These are phyloP conservation scores for Andrena bicolor DNA, from an alignment of 2,888 invertebrate species.

Conservation along the genomic window DNA sequence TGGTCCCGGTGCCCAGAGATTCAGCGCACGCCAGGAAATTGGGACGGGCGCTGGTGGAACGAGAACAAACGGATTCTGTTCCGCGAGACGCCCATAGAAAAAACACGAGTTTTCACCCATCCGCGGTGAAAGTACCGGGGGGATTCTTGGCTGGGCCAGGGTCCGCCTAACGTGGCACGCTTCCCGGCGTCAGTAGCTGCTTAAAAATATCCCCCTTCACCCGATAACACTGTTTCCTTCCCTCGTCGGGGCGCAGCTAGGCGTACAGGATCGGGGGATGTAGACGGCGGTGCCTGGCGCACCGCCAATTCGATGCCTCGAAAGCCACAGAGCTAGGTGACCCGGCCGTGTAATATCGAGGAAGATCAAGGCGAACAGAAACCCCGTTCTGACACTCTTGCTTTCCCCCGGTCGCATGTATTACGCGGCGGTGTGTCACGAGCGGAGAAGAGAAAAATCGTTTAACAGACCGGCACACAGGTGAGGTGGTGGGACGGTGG, in stretches of 20 bases:
- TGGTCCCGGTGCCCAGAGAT: conserved; percentile 45
- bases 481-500: neutral
- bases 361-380: conserved; percentile 65
- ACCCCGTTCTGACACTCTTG: conserved; percentile 49
- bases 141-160: neutral
- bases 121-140: conserved; percentile 33
- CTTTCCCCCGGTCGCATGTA: conserved; percentile 58
- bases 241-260: conserved; percentile 17
- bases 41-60: conserved; percentile 38
- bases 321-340: conserved; percentile 59
- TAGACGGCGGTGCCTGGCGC: conserved; percentile 45
- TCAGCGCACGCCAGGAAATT: conserved; percentile 61
- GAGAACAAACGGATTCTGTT: conserved; percentile 48
- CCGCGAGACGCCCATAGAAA: neutral
- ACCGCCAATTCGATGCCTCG: conserved; percentile 49
- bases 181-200: neutral
- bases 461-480: conserved; percentile 52
- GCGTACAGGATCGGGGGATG: conserved; percentile 47
- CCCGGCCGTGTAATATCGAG: conserved; percentile 63
- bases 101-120: neutral
- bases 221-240: conserved; percentile 39
- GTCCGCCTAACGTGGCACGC: conserved; percentile 6
- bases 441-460: conserved; percentile 56
- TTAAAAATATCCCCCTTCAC: conserved; percentile 38
- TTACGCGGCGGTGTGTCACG: conserved; percentile 51